These are phyloP conservation scores for cattle (Bos taurus) DNA, from an alignment of 2,113 vertebrate genomes.

Conservation along the genomic window DNA sequence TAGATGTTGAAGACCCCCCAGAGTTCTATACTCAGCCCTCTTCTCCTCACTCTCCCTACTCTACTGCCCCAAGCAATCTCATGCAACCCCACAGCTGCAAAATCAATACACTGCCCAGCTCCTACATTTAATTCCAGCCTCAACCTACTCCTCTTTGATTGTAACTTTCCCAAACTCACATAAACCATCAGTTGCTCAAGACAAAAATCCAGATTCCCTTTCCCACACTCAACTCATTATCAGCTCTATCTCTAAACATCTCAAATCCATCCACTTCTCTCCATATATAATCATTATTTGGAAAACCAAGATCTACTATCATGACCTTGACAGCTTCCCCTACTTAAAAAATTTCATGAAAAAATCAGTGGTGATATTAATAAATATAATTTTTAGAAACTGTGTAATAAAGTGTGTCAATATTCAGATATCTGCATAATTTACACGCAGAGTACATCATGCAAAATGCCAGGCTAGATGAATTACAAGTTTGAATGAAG, in stretches of 20 bases:
- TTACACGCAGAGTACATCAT: background rate
- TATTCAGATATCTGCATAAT: background rate
- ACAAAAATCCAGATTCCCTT: background rate
- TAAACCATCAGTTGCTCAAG: background rate
- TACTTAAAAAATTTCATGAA: background rate
- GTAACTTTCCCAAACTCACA: background rate
- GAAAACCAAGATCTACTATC: background rate
- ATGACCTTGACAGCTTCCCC: background rate
- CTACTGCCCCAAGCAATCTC: background rate
- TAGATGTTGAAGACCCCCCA: background rate
- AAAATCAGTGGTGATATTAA: background rate
- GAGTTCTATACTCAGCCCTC: background rate
- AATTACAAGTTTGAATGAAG: background rate
- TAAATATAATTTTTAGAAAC: background rate
- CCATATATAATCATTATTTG: background rate
- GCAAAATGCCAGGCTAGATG: background rate
- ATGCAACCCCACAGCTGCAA: background rate
- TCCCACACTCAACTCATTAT: background rate
- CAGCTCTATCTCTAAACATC: background rate
- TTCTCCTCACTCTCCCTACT: background rate
- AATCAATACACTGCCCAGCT: background rate
- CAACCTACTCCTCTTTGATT: background rate
- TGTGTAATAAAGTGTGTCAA: background rate
- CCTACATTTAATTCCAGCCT: background rate
- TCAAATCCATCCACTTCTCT: background rate